Base-by-base conservation (phyloP, 2,113 vertebrate species). In the Callochromis pleurospilus region DNA sequence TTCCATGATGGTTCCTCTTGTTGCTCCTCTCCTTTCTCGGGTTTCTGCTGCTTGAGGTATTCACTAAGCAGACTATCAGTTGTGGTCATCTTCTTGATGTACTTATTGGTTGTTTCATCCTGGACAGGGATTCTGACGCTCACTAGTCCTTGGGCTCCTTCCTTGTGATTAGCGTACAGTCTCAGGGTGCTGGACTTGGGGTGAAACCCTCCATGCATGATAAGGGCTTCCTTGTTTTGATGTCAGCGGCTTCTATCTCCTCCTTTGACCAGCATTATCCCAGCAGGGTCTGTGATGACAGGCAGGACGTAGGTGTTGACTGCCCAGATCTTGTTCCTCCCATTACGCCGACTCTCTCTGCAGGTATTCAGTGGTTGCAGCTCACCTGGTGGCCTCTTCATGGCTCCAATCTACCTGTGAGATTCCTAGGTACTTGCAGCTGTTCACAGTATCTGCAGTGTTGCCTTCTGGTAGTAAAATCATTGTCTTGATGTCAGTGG, bases 161-260 rank as follows among this genome's bases (percentile, higher is more conserved):
- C n/a, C n/a, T 24, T 54, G n/a, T 3, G n/a, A 12, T 55, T 55
- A 55, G 21, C 2, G 4, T 24, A 13, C 0, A 55, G 53, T 0
- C 11, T 7, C 53, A 55, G 21, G 53, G n/a, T 55, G 53, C 53
- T 55, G 53, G 53, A 55, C 2, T 55, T 55, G 11, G 53, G 53
- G 53, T 7, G 53, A 1, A 55, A 55, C 21, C 53, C 3, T 24
- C 2, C 53, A 55, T 55, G 53, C 53, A 55, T 55, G 21, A 13
- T 24, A 13, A 55, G 53, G n/a, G 53, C 11, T 55, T 55, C 6
- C 11, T 55, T 55, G 53, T 55, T 12, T 24, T 55, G 53, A 55
- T 55, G 53, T 24, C 21, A 55, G 21, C 3, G 53, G 53, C 53
- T 55, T 55, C 53, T 13, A 24, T 55, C 21, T 55, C 53, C 53